Percentiles rank a stretch among this genome's conserved stretches.
phyloP scores from a whole-genome alignment of 2,113 vertebrate genomes.

The Lanius ludovicianus region DNA sequence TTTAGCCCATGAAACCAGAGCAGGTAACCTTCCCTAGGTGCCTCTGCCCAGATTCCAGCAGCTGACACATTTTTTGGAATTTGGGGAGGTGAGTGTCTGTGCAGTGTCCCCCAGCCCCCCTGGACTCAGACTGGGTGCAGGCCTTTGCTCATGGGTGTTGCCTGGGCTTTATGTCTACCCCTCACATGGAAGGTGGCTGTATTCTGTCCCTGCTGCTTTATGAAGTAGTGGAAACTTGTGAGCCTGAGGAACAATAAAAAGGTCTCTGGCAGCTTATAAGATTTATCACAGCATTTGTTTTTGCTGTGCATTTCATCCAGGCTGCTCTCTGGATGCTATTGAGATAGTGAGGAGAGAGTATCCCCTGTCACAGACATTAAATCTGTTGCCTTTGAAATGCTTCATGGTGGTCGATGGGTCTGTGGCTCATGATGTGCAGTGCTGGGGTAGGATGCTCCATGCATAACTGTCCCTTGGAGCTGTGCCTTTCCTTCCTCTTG shows the following conservation, averaged over 20 bases:
- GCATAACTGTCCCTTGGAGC: background rate
- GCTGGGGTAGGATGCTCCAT: background rate
- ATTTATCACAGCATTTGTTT: slow-evolving; percentile 17
- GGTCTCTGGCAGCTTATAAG: background rate
- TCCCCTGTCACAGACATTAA: background rate
- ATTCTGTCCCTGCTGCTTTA: background rate
- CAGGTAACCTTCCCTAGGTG: background rate
- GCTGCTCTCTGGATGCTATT: background rate
- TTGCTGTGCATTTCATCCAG: background rate
- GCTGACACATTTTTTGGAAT: background rate
- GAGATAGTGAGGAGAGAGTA: background rate
- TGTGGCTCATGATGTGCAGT: background rate
- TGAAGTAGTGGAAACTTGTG: slow-evolving; percentile 19
- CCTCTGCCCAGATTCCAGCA: background rate
- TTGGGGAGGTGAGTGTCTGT: background rate
- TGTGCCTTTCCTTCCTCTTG: background rate
- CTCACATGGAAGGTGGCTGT: background rate
- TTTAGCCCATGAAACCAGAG: background rate
- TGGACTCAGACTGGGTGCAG: background rate
- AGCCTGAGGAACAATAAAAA: background rate
- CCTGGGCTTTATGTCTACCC: background rate
- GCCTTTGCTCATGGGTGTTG: background rate
- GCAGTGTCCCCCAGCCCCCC: background rate
- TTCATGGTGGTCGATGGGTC: background rate
- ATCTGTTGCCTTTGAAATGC: background rate